A percentile compares a stretch with the other conserved stretches of the same genome.
Evolutionary conservation across 2,113 vertebrate species (phyloP).

Genomic region (Periophthalmus modestus): DNA sequence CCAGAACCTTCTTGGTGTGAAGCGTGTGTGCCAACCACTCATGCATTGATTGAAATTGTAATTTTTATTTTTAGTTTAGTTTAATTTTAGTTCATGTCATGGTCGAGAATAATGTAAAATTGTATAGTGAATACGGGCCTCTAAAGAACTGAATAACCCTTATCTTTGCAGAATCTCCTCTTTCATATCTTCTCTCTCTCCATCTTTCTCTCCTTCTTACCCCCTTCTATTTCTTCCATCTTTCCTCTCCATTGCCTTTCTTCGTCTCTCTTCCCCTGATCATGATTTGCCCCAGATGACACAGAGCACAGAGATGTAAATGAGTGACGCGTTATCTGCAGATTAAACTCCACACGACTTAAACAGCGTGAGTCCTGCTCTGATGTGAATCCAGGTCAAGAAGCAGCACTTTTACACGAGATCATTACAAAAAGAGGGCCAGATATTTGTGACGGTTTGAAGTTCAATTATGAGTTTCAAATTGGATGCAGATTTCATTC

Average conservation of each 20-base stretch:
- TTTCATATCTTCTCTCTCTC: background rate
- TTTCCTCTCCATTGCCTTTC: conserved; percentile 21
- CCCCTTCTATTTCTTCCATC: conserved; percentile 37
- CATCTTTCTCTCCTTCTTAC: conserved; percentile 59
- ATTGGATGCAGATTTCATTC: background rate
- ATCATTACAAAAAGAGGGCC: background rate
- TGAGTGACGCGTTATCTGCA: conserved; percentile 52
- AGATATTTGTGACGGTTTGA: background rate
- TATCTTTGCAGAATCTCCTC: background rate
- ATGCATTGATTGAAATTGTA: too few relatives aligned
- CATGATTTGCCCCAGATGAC: conserved; percentile 64
- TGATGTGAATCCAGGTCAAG: conserved; percentile 50
- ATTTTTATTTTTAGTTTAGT: too few relatives aligned
- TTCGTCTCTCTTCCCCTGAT: conserved; percentile 41
- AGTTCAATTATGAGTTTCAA: background rate
- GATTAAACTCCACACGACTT: conserved; percentile 43
- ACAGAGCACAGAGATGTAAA: conserved; percentile 47
- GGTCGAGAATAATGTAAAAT: too few relatives aligned
- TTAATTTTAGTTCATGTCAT: too few relatives aligned
- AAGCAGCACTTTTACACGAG: conserved; percentile 25
- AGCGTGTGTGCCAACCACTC: too few relatives aligned
- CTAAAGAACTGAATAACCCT: too few relatives aligned
- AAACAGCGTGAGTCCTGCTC: conserved; percentile 30
- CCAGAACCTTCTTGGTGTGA: too few relatives aligned
- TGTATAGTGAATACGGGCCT: too few relatives aligned